Percentiles rank a stretch among this genome's conserved stretches.
These are phyloP conservation scores for Stomatorhinus ivindoensis DNA, from an alignment of 2,113 vertebrate genomes.

Conservation along the genomic window DNA sequence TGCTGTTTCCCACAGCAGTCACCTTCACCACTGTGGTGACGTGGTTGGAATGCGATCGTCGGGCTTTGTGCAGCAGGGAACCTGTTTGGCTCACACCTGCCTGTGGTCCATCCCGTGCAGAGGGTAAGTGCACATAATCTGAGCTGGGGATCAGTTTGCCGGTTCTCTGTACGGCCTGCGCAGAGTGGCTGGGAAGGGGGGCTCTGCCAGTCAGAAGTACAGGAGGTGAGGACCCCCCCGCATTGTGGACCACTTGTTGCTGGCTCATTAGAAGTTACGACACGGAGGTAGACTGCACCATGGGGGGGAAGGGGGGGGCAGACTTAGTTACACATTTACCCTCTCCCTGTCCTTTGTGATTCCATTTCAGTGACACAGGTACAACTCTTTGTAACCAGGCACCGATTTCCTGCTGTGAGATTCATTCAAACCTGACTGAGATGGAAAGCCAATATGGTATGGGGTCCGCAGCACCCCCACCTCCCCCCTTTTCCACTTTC, in stretches of 20 bases:
- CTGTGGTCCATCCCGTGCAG: slow-evolving; percentile 35
- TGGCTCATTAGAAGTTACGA: slow-evolving; percentile 26
- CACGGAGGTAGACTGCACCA: slow-evolving; percentile 46
- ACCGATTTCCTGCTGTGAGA: slow-evolving; percentile 17
- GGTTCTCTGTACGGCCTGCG: not conserved
- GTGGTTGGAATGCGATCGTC: slow-evolving; percentile 50
- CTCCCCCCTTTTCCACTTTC: not conserved
- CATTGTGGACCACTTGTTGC: slow-evolving; percentile 44
- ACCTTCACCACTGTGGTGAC: slow-evolving; percentile 63
- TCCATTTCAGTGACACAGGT: slow-evolving; percentile 28
- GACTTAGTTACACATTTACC: slow-evolving; percentile 42
- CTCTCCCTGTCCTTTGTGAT: slow-evolving; percentile 22
- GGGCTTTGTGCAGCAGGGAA: not conserved
- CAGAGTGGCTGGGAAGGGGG: not conserved
- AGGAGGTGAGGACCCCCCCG: not conserved
- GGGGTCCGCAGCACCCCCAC: not conserved
- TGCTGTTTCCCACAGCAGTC: slow-evolving; percentile 61
- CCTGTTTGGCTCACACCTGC: slow-evolving; percentile 6
- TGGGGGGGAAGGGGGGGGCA: slow-evolving; percentile 41
- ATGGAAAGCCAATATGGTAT: slow-evolving; percentile 4
- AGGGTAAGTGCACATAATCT: slow-evolving; percentile 59
- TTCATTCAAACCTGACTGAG: slow-evolving; percentile 21
- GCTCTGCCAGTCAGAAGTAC: not conserved
- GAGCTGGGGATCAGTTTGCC: not conserved
- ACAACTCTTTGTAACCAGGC: not conserved